Evolutionary conservation across 2,888 invertebrate genomes (phyloP).

Genomic region (Lochmaea crataegi): DNA sequence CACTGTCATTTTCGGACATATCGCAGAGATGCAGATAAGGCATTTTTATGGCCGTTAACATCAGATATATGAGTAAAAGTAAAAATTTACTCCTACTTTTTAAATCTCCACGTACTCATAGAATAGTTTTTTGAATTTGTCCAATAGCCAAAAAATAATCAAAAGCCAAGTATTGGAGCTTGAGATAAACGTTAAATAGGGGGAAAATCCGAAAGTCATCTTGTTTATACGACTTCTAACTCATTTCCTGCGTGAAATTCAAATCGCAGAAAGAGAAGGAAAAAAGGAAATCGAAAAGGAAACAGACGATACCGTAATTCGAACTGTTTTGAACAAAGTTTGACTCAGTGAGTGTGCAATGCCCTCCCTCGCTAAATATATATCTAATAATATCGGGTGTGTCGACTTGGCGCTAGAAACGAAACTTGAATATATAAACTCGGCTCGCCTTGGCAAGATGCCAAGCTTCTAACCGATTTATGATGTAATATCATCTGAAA

Average conservation of each 20-base stretch:
- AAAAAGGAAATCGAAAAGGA: conserved; percentile 12
- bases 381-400: conserved; percentile 20
- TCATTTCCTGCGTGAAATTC: conserved; percentile 13
- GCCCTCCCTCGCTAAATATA: conserved; percentile 14
- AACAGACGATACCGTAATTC: conserved; percentile 1
- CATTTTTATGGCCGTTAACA: conserved; percentile 4
- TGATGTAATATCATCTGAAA: conserved; percentile 6
- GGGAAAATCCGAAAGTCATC: conserved; percentile 8
- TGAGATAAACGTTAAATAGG: neutral
- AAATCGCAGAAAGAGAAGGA: conserved; percentile 13
- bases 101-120: neutral
- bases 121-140: too few relatives aligned
- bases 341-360: conserved; percentile 1
- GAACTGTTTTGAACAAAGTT: conserved; percentile 11
- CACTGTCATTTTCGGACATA: conserved; percentile 19
- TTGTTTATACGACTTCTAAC: conserved; percentile 1
- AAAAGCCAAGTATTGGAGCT: neutral
- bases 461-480: conserved; percentile 16
- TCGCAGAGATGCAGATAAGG: conserved; percentile 11
- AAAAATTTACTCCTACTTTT: neutral
- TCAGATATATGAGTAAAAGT: neutral
- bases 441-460: conserved; percentile 4
- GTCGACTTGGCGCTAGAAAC: conserved; percentile 8
- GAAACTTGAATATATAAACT: neutral
- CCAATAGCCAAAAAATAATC: too few relatives aligned